These are phyloP conservation scores for Chaetophractus vellerosus DNA, from an alignment of 2,797 vertebrate genomes.

Conservation along the genomic window DNA sequence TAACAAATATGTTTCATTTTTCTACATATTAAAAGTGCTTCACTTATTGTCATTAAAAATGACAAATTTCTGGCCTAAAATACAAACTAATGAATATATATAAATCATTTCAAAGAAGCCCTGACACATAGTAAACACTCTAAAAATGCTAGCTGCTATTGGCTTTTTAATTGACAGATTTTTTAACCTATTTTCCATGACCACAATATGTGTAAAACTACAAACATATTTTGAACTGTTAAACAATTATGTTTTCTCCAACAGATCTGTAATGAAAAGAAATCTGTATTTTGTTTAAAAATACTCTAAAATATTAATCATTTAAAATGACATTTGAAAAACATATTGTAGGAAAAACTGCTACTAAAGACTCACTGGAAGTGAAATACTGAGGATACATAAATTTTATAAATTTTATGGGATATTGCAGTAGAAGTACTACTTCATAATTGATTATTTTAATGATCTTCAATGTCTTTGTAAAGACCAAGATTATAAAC, in stretches of 20 bases:
- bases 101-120: conserved; percentile 7
- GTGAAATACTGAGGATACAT: conserved; percentile 60
- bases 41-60: conserved; percentile 48
- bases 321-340: conserved; percentile 80
- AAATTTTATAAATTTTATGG: conserved; percentile 73
- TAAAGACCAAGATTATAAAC: conserved; percentile 73
- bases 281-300: conserved; percentile 78
- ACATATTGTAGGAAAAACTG: conserved; percentile 54
- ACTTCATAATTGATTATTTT: conserved; percentile 61
- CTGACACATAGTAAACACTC: conserved; percentile 4
- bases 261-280: conserved; percentile 71
- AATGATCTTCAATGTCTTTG: conserved; percentile 72
- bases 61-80: conserved; percentile 34
- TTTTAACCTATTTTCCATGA: conserved; percentile 73
- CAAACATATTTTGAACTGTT: conserved; percentile 78
- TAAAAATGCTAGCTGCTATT: conserved; percentile 25
- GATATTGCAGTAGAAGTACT: conserved; percentile 64
- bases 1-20: conserved; percentile 33
- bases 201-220: conserved; percentile 72
- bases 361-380: conserved; percentile 63
- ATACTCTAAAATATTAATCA: conserved; percentile 75
- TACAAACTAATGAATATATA: conserved; percentile 39
- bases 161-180: conserved; percentile 57
- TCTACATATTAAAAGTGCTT: conserved; percentile 1
- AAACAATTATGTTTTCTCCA: conserved; percentile 73